phyloP scores from a whole-genome alignment of 2,888 invertebrate species.

The Cryptus viduatorius region DNA sequence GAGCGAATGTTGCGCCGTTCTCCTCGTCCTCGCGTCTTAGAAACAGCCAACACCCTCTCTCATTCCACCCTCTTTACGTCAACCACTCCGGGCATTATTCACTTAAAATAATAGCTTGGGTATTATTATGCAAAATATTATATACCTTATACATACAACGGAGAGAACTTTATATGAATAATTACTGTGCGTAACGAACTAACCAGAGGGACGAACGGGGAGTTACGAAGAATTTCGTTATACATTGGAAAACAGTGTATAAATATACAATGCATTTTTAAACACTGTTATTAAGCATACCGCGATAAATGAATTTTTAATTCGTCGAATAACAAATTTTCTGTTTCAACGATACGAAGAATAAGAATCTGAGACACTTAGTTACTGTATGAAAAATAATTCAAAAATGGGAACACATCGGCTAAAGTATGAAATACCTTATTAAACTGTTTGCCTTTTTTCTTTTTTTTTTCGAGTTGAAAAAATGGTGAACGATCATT shows the following conservation, averaged over 20 bases:
- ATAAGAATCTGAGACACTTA: not conserved
- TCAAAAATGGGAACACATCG: not conserved
- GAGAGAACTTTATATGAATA: conserved; percentile 37
- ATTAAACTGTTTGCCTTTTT: too few species aligned
- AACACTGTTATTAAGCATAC: not conserved
- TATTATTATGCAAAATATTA: conserved; percentile 43
- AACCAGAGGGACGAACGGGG: conserved; percentile 8
- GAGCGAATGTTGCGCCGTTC: conserved; percentile 6
- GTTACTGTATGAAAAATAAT: too few species aligned
- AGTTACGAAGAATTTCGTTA: not conserved
- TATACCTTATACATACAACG: conserved; percentile 15
- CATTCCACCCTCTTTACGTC: conserved; percentile 8
- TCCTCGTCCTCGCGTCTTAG: conserved; percentile 34
- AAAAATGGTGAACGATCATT: too few species aligned
- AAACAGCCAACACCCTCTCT: conserved; percentile 8
- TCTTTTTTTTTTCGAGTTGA: too few species aligned
- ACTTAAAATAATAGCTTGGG: conserved; percentile 36
- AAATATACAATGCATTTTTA: conserved; percentile 9
- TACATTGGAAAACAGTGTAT: conserved; percentile 10
- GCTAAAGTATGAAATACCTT: not conserved
- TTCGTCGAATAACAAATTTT: not conserved
- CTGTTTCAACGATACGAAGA: not conserved
- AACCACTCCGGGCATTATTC: conserved; percentile 38
- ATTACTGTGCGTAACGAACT: conserved; percentile 34
- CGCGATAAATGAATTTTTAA: not conserved